Conservation (phyloP, 2,113 vertebrate species). For the Pyrgilauda ruficollis region DNA sequence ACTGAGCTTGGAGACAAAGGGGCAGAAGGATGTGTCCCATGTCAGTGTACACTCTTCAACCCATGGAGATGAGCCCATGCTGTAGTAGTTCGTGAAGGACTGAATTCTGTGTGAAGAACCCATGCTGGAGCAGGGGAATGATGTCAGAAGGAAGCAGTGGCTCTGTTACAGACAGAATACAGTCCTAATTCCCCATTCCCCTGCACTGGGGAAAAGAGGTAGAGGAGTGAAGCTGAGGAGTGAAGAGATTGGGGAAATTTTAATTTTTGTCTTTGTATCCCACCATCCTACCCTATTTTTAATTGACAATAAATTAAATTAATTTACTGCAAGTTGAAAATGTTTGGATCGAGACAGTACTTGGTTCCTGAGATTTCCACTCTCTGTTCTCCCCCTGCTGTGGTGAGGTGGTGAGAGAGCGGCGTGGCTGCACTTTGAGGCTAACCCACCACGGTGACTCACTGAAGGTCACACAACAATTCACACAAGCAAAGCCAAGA, state of each 20-base stretch:
- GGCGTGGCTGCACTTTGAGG: rapidly evolving
- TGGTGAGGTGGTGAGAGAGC: rapidly evolving
- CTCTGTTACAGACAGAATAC: background rate
- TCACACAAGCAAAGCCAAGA: background rate
- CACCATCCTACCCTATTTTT: background rate
- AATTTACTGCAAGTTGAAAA: background rate
- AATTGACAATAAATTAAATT: background rate
- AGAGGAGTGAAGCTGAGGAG: background rate
- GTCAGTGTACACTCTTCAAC: background rate
- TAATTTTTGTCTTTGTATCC: background rate
- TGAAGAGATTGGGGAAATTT: background rate
- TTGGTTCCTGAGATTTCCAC: rapidly evolving
- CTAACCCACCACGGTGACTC: rapidly evolving
- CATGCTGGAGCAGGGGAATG: rapidly evolving
- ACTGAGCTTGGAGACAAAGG: background rate
- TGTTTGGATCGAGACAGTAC: rapidly evolving
- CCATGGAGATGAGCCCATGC: rapidly evolving
- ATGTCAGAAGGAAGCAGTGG: background rate
- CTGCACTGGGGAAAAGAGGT: background rate
- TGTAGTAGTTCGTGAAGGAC: background rate
- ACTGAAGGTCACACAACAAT: background rate
- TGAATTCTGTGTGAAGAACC: background rate
- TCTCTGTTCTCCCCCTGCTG: rapidly evolving
- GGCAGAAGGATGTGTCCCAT: background rate
- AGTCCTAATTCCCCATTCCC: rapidly evolving